phyloP scores from a whole-genome alignment of 2,113 vertebrate species.

The Leptocoma aspasia region DNA sequence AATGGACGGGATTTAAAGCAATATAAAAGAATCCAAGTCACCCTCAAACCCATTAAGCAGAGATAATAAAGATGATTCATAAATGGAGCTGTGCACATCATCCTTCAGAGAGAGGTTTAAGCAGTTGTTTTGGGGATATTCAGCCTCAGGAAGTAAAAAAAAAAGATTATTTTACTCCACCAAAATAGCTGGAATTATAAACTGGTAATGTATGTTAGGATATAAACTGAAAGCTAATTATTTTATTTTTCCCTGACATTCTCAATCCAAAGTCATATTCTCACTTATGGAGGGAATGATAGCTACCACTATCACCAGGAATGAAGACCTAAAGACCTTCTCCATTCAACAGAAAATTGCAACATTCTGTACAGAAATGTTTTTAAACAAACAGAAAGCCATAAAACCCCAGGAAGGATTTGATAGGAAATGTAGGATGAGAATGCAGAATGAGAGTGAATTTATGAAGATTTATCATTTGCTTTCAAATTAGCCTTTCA shows the following conservation, averaged over 20 bases:
- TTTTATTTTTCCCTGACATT: not conserved
- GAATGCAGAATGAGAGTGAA: not conserved
- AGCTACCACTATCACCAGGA: not conserved
- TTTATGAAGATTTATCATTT: conserved; percentile 9
- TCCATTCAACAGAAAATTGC: not conserved
- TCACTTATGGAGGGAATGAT: not conserved
- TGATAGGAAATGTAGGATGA: not conserved
- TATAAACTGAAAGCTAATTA: not conserved
- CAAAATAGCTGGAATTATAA: not conserved
- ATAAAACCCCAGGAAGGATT: not conserved
- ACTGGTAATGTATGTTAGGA: not conserved
- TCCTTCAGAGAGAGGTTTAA: not conserved
- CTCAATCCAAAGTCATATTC: not conserved
- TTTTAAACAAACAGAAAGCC: not conserved
- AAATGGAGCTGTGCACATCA: not conserved
- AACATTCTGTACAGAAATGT: not conserved
- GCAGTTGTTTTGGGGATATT: not conserved
- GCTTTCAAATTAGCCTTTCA: conserved; percentile 16
- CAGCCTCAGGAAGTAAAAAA: not conserved
- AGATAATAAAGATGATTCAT: conserved; percentile 25
- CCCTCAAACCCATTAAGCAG: not conserved
- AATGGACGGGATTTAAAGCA: not conserved
- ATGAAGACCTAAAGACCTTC: not conserved
- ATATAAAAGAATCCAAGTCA: not conserved
- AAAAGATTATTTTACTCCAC: not conserved